Evolutionary conservation across 1,140 invertebrate species (phyloP).

Genomic region (Ceratosolen fusciceps): DNA sequence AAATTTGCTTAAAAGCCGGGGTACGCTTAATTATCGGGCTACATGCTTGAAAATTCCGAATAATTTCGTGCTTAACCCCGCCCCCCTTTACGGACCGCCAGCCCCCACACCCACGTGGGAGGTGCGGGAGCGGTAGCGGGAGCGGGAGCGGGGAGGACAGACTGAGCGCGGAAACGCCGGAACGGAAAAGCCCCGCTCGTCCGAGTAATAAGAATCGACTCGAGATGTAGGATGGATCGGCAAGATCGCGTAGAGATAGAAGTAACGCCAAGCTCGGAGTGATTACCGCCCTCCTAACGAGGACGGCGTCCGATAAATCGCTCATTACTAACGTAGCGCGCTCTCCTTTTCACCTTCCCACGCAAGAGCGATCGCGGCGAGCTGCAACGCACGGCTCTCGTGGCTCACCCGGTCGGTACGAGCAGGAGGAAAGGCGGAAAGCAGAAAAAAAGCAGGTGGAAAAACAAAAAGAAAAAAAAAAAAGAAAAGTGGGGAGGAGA

Average conservation of each 20-base stretch:
- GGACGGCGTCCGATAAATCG: neutral
- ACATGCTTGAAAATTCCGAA: too few relatives aligned
- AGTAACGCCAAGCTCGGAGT: neutral
- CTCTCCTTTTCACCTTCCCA: neutral
- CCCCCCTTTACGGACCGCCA: too few relatives aligned
- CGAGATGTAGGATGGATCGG: neutral
- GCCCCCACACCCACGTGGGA: too few relatives aligned
- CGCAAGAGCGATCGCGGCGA: neutral
- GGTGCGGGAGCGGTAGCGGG: too few relatives aligned
- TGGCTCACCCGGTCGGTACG: neutral
- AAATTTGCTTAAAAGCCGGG: slow-evolving; percentile 5
- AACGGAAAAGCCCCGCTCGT: neutral
- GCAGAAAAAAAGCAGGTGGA: neutral
- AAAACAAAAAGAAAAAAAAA: neutral
- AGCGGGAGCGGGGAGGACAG: too few relatives aligned
- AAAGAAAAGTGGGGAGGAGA: neutral
- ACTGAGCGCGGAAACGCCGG: too few relatives aligned
- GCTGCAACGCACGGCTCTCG: neutral
- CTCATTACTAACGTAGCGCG: neutral
- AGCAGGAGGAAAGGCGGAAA: neutral
- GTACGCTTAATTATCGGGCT: too few relatives aligned
- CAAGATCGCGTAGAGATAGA: neutral
- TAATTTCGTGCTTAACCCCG: too few relatives aligned
- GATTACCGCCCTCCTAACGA: neutral
- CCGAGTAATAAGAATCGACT: neutral